A percentile compares a stretch with the other conserved stretches of the same genome.
These are phyloP conservation scores for Drosophila cracens DNA, from an alignment of 2,888 invertebrate genomes.

Conservation along the genomic window DNA sequence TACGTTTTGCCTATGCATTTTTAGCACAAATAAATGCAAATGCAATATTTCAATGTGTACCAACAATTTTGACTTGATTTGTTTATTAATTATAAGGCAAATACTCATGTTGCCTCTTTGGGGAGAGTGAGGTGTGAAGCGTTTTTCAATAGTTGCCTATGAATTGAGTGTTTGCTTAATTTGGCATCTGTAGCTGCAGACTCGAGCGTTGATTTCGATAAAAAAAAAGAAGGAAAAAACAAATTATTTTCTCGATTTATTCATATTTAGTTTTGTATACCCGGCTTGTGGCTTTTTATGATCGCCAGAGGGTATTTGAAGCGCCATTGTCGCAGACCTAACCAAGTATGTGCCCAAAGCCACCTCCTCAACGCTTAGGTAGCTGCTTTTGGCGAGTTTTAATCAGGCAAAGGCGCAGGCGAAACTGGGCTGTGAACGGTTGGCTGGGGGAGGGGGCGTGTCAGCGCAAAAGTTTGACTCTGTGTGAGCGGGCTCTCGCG, in stretches of 20 bases:
- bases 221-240: not conserved
- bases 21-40: not conserved
- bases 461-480: conserved; percentile 24
- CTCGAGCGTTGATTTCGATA: not conserved
- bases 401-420: conserved; percentile 51
- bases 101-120: not conserved
- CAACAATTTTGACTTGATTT: not conserved
- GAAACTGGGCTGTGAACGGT: conserved; percentile 14
- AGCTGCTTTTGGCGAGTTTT: conserved; percentile 38
- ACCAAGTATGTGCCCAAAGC: not conserved
- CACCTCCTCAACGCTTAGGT: not conserved
- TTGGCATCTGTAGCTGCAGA: not conserved
- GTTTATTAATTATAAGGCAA: not conserved
- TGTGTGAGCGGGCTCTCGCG: conserved; percentile 11
- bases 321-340: not conserved
- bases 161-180: not conserved
- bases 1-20: not conserved
- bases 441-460: conserved; percentile 16
- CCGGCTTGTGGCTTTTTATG: not conserved
- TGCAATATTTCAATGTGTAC: not conserved
- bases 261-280: not conserved
- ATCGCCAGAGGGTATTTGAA: conserved; percentile 7
- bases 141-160: not conserved
- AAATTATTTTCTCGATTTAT: not conserved
- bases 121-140: not conserved